Evolutionary conservation across 2,888 invertebrate species (phyloP).

Genomic region (Watsonalla binaria): DNA sequence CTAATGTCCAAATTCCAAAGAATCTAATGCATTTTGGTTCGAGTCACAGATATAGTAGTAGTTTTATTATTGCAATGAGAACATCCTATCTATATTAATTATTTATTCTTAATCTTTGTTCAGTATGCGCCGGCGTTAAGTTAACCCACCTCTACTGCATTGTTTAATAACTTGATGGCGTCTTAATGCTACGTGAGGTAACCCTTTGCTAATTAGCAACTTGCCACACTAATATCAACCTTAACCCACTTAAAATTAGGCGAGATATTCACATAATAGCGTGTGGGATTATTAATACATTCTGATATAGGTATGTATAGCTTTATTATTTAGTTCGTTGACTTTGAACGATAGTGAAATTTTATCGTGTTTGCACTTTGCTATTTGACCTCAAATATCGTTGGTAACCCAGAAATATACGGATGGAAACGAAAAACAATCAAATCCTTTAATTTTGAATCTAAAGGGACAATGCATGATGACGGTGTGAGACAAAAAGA

Average conservation of each 20-base stretch:
- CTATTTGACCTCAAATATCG: not conserved
- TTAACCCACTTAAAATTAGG: not conserved
- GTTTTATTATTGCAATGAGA: no score
- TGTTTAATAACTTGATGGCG: not conserved
- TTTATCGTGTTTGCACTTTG: not conserved
- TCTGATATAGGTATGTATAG: conserved; percentile 17
- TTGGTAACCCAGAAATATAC: not conserved
- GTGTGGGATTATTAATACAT: conserved; percentile 5
- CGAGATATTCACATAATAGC: not conserved
- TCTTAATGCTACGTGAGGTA: not conserved
- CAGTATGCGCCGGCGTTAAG: conserved; percentile 26
- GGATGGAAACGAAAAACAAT: no score
- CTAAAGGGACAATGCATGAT: no score
- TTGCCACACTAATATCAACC: not conserved
- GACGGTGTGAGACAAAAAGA: no score
- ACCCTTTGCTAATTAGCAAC: not conserved
- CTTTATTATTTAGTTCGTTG: conserved; percentile 34
- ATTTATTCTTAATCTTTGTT: not conserved
- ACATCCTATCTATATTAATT: no score
- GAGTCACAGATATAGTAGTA: no score
- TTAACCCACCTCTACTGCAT: conserved; percentile 3
- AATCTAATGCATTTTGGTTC: no score
- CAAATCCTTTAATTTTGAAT: no score
- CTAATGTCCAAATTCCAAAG: no score
- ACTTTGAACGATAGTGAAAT: conserved; percentile 19